A percentile compares a stretch with the other conserved stretches of the same genome.
phyloP scores from a whole-genome alignment of 2,888 invertebrate genomes.

The Sthenelais limicola region DNA sequence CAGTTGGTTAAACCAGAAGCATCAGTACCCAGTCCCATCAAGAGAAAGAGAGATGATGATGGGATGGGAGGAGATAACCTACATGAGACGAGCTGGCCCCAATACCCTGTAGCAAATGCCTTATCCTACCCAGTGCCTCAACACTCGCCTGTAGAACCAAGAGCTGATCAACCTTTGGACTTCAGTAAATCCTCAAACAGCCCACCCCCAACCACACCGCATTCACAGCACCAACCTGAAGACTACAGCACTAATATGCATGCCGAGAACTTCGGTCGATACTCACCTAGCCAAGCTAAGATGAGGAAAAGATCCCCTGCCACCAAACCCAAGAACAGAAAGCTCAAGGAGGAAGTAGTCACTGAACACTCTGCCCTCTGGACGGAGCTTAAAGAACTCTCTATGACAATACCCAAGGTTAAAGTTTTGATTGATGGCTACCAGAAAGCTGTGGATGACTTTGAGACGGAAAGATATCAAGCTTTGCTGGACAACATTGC shows the following conservation, averaged over 20 bases:
- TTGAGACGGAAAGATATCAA: constrained; percentile 43
- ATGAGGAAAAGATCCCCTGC: constrained; percentile 12
- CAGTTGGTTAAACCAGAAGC: too few species aligned
- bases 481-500: constrained; percentile 9
- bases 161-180: constrained; percentile 17
- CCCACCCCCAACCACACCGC: background rate
- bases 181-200: too few species aligned
- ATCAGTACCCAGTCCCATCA: too few species aligned
- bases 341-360: constrained; percentile 34
- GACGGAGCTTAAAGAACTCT: constrained; percentile 30
- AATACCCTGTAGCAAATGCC: too few species aligned
- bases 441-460: constrained; percentile 35
- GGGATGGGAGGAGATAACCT: too few species aligned
- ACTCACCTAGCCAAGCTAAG: constrained; percentile 6
- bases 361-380: constrained; percentile 37
- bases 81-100: too few species aligned
- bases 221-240: background rate
- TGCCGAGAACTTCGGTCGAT: background rate
- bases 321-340: constrained; percentile 9
- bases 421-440: constrained; percentile 30
- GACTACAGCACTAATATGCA: too few species aligned
- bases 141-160: background rate
- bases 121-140: background rate
- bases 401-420: constrained; percentile 1
- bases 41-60: too few species aligned